Evolutionary conservation across 1,140 invertebrate species (phyloP).

Genomic region (Trichoplusia ni): DNA sequence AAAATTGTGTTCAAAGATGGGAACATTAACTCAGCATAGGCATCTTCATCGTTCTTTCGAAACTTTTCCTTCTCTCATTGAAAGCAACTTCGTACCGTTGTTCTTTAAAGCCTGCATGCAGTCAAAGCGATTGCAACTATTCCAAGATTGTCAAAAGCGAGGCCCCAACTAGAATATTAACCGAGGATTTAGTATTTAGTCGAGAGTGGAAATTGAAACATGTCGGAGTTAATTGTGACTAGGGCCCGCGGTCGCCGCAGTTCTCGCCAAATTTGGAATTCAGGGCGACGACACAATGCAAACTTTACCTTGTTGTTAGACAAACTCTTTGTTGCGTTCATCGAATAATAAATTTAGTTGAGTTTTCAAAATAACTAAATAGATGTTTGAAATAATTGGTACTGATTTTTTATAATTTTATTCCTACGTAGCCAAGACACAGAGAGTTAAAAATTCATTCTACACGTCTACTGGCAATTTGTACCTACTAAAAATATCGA

Average conservation of each 20-base stretch:
- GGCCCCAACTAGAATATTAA: constrained; percentile 51
- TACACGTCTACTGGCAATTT: too few relatives aligned
- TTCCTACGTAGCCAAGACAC: neutral
- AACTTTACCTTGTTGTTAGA: constrained; percentile 31
- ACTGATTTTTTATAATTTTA: too few relatives aligned
- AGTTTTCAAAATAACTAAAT: neutral
- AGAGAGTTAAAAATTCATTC: neutral
- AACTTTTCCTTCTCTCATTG: constrained; percentile 14
- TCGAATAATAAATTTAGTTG: constrained; percentile 16
- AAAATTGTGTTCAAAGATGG: constrained; percentile 9
- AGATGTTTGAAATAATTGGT: neutral
- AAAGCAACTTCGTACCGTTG: constrained; percentile 23
- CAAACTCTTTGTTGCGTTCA: constrained; percentile 30
- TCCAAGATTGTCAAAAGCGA: constrained; percentile 35
- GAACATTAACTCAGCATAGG: constrained; percentile 12
- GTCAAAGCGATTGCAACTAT: constrained; percentile 41
- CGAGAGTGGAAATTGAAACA: constrained; percentile 63
- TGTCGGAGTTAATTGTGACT: constrained; percentile 66
- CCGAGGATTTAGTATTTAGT: constrained; percentile 56
- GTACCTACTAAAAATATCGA: too few relatives aligned
- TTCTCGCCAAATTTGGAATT: constrained; percentile 36
- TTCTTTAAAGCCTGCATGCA: constrained; percentile 23
- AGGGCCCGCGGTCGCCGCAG: constrained; percentile 36
- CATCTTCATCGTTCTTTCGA: constrained; percentile 14
- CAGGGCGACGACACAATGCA: constrained; percentile 24